Conservation (phyloP, 1,140 invertebrate genomes). For the Theocolax elegans region DNA sequence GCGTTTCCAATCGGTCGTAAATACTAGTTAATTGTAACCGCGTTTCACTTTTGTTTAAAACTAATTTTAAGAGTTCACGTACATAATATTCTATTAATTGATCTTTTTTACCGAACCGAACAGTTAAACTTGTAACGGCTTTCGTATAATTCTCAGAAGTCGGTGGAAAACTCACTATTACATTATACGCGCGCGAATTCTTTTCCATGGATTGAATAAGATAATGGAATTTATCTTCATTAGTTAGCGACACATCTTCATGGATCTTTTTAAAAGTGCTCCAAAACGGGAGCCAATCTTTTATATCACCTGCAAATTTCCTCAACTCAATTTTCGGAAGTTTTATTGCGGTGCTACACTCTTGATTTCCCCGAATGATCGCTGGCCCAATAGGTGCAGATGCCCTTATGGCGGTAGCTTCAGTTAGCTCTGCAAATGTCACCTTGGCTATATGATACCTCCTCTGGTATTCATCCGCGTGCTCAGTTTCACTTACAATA, state of each 20-base stretch:
- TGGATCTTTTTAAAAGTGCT: constrained; percentile 57
- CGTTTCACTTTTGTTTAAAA: constrained; percentile 36
- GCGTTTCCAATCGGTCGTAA: constrained; percentile 51
- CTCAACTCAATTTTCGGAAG: constrained; percentile 53
- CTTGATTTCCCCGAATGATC: too few relatives aligned
- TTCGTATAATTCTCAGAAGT: constrained; percentile 41
- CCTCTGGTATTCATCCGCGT: too few relatives aligned
- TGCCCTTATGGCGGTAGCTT: too few relatives aligned
- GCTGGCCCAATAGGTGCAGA: too few relatives aligned
- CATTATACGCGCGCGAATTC: constrained; percentile 43
- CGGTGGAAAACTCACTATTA: constrained; percentile 29
- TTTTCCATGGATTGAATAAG: too few relatives aligned
- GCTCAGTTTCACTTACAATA: too few relatives aligned
- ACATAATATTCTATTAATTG: constrained; percentile 49
- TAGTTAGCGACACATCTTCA: constrained; percentile 47
- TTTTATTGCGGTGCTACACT: too few relatives aligned
- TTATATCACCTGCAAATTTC: constrained; percentile 53
- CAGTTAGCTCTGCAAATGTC: too few relatives aligned
- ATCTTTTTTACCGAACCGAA: constrained; percentile 44
- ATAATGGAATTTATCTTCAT: constrained; percentile 54
- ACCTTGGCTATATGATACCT: too few relatives aligned
- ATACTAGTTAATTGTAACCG: constrained; percentile 22
- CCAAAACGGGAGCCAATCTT: constrained; percentile 60
- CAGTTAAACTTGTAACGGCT: constrained; percentile 36
- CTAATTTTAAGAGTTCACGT: constrained; percentile 45